These are phyloP conservation scores for Amblyopsis hoosieri DNA, from an alignment of 2,797 vertebrate genomes.

Conservation along the genomic window DNA sequence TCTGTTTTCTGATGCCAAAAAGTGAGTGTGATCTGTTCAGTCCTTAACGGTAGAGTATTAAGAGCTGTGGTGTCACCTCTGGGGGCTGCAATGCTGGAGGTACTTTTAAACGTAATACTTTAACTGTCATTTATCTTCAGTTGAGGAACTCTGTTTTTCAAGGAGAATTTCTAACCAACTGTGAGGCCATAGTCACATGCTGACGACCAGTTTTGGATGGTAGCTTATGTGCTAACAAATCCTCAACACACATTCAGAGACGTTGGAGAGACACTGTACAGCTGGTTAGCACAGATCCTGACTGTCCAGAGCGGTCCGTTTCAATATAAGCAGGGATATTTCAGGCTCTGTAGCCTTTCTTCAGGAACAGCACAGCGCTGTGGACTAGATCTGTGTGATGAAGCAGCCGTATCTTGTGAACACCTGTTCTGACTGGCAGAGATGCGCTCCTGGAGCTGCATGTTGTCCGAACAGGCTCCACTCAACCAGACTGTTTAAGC, in stretches of 20 bases:
- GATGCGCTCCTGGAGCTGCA: constrained; percentile 43
- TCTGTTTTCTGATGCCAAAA: constrained; percentile 79
- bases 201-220: constrained; percentile 55
- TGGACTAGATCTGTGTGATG: constrained; percentile 43
- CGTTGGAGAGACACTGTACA: constrained; percentile 17
- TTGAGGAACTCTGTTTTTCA: constrained; percentile 51
- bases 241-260: constrained; percentile 38
- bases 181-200: constrained; percentile 58
- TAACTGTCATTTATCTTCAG: constrained; percentile 64
- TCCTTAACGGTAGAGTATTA: constrained; percentile 54
- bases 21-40: constrained; percentile 56
- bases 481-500: constrained; percentile 43
- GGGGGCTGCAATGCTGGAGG: constrained; percentile 63
- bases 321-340: constrained; percentile 39
- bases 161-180: constrained; percentile 55
- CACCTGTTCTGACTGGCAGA: constrained; percentile 35
- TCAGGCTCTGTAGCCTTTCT: constrained; percentile 44
- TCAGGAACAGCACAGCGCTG: constrained; percentile 46
- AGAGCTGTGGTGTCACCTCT: constrained; percentile 58
- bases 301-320: constrained; percentile 37
- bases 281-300: constrained; percentile 45
- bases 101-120: constrained; percentile 62
- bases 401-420: constrained; percentile 52
- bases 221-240: constrained; percentile 32
- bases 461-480: constrained; percentile 53